Base-by-base conservation (phyloP, 1,140 invertebrate species). In the Lethrus apterus region DNA sequence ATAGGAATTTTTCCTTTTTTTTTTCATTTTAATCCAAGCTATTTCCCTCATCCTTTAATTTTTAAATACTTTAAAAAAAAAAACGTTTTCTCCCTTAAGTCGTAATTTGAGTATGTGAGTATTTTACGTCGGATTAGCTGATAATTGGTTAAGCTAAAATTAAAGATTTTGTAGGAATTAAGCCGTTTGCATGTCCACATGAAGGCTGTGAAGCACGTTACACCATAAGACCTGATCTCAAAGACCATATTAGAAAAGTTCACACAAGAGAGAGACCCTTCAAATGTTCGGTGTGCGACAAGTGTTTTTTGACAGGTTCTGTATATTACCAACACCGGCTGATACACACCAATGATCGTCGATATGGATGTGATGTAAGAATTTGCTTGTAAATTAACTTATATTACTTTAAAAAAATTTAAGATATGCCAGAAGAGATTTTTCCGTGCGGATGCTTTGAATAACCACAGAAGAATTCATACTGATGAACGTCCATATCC, bases 321-420 rank as follows among this genome's bases (percentile, higher is more conserved):
- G 81, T 83, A 10, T 78, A 81, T 35, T 80, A 83, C 43, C 82
- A 84, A 51, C 77, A 87, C 66, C 72, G 83, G 52, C 67, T 84
- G 1, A 86, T 84, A 29, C 86, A 89, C 60, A 86, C 83, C 0
- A 85, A 89, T 1, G 89, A 92, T 64, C 66, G 84, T 32, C 79
- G 85, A 15, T 86, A 85, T 60, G 79, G 76, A 50, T 89, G 86
- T 57, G 76, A 80, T 41, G 73, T 83, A 45, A 55, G 54, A 46
- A 41, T 26, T n/a, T 5, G n/a, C n/a, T 7, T 7, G 23, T 7
- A 7, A 26, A 7, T 7, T 26, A 5, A 5, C 23, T 26, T 26
- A 5, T 26, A 26, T 26, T 26, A 5, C 23, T 26, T n/a, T n/a
- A n/a, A n/a, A n/a, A n/a, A n/a, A n/a, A n/a, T n/a, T n/a, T n/a